A percentile compares a stretch with the other conserved stretches of the same genome.
Evolutionary conservation across 2,113 vertebrate genomes (phyloP).

Genomic region (Meriones unguiculatus): DNA sequence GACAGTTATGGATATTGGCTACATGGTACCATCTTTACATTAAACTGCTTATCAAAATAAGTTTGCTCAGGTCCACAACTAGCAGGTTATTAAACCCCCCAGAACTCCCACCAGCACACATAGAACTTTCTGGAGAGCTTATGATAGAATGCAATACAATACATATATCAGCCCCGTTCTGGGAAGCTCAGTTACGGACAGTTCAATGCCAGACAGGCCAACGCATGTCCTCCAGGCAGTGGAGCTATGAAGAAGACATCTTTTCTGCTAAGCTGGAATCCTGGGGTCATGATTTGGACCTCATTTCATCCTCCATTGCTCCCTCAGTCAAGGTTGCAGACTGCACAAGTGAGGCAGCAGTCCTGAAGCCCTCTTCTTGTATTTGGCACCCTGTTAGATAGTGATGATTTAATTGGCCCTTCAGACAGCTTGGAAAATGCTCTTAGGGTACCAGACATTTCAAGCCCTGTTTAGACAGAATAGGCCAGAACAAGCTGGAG

Average conservation of each 20-base stretch:
- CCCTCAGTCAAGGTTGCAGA: background rate
- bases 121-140: background rate
- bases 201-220: background rate
- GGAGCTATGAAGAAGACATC: background rate
- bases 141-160: background rate
- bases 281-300: background rate
- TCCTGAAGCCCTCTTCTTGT: background rate
- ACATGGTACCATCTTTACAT: background rate
- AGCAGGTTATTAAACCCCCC: background rate
- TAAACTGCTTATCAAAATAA: background rate
- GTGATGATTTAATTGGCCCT: background rate
- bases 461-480: background rate
- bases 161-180: background rate
- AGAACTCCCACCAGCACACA: background rate
- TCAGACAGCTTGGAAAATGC: background rate
- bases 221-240: background rate
- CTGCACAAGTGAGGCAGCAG: accelerated
- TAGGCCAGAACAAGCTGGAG: conserved; percentile 24
- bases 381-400: background rate
- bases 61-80: conserved; percentile 29
- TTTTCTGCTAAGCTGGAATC: background rate
- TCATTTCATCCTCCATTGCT: background rate
- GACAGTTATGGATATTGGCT: background rate
- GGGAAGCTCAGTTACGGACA: background rate
- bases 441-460: conserved; percentile 28